Base-by-base conservation (phyloP, 2,888 invertebrate species). In the Polydrusus pterygomalis region DNA sequence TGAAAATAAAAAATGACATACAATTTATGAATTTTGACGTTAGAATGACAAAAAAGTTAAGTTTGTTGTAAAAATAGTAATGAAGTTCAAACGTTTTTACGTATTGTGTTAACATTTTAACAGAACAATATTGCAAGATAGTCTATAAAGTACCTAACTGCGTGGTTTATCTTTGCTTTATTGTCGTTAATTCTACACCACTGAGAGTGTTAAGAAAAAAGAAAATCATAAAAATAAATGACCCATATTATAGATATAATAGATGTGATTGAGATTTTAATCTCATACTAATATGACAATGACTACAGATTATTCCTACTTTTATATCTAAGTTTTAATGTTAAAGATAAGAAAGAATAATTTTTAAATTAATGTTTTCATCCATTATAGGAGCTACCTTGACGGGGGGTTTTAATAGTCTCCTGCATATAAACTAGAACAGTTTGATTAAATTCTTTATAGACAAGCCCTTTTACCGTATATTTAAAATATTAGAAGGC, bases 361-460 rank as follows among this genome's bases (percentile, higher is more conserved):
- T 56, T 67, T 73, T 73, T 73, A 56, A 73, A 58, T 67, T 73
- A 47, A 65, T 45, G 45, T 38, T 51, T 68, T 56, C 25, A 68
- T 56, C 68, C 45, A 20, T 68, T 68, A 54, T 56, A 15, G 56
- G 68, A 18, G 43, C 56, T 13, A 8, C 10, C 56, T 43, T 68
- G 68, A 68, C 73, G 43, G 56, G 34, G 72, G 56, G 45, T 63
- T 72, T 72, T 72, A 65, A 65, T 73, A 73, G 64, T 73, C 60
- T 45, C 67, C 67, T 73, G 73, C 73, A 73, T 73, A 73, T 65
- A 65, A 67, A 73, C 67, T 60, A 47, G 49, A 11, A n/a, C 17
- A 8, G 51, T 67, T 67, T 70, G 70, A 70, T 70, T 70, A 70
- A 70, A 70, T 70, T 70, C 70, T 62, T 43, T 45, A 15, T 17